A percentile compares a stretch with the other conserved stretches of the same genome.
Evolutionary conservation across 2,797 vertebrate species (phyloP).

Genomic region (Okamejei kenojei): DNA sequence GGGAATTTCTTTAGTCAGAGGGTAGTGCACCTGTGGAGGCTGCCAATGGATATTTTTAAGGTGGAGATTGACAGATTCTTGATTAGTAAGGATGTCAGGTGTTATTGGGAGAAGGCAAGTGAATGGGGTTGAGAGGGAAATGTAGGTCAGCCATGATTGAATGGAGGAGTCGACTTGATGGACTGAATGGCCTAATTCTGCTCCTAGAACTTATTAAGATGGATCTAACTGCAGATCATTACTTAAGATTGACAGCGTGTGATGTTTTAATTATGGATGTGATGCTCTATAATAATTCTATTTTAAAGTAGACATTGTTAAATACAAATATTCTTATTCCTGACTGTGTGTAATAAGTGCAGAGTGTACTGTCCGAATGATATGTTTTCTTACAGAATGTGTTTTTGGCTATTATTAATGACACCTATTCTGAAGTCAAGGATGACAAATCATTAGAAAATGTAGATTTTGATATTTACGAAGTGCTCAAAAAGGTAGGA

Average conservation of each 20-base stretch:
- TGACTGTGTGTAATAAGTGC: background rate
- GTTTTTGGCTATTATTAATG: constrained; percentile 40
- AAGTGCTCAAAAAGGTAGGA: constrained; percentile 37
- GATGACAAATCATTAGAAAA: constrained; percentile 24
- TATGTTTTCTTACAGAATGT: constrained; percentile 32
- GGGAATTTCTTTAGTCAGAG: too few relatives aligned
- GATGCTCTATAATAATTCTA: background rate
- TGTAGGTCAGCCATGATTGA: too few relatives aligned
- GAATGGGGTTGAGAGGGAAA: too few relatives aligned
- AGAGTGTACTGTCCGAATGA: background rate
- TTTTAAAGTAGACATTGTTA: background rate
- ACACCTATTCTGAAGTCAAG: constrained; percentile 39
- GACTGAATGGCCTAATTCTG: too few relatives aligned
- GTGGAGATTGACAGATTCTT: too few relatives aligned
- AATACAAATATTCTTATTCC: background rate
- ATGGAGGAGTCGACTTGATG: too few relatives aligned
- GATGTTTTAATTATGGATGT: background rate
- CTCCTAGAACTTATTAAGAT: background rate
- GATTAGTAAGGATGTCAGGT: too few relatives aligned
- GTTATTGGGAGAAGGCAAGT: too few relatives aligned
- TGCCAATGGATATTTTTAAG: too few relatives aligned
- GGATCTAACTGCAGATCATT: background rate
- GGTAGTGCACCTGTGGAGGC: too few relatives aligned
- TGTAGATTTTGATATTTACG: constrained; percentile 36
- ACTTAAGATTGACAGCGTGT: background rate